Conservation (phyloP, 1,140 invertebrate species). For the Lepidurus packardi region DNA sequence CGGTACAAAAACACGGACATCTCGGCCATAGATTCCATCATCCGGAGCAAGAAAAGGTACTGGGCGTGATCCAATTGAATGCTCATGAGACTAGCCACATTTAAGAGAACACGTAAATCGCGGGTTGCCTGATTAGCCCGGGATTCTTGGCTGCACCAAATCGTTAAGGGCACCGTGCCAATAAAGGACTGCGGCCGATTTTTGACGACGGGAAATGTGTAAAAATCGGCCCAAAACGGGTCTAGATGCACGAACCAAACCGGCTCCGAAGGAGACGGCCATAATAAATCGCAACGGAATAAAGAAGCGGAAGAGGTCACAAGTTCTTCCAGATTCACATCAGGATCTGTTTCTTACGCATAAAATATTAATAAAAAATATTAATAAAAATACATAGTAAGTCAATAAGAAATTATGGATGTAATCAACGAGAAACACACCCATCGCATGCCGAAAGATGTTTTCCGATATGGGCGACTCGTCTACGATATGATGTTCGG, state of each 20-base stretch:
- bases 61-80: conserved; percentile 89
- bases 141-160: conserved; percentile 58
- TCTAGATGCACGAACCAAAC: conserved; percentile 83
- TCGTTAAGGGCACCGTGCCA: conserved; percentile 79
- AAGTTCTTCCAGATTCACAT: background rate
- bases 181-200: conserved; percentile 76
- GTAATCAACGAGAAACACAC: background rate
- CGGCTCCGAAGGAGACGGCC: conserved; percentile 58
- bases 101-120: conserved; percentile 57
- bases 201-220: conserved; percentile 57
- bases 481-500: conserved; percentile 24
- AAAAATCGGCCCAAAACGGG: conserved; percentile 88
- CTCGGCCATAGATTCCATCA: conserved; percentile 73
- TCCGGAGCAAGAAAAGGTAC: conserved; percentile 75
- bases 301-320: conserved; percentile 35
- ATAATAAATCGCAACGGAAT: conserved; percentile 62
- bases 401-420: background rate
- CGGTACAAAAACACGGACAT: conserved; percentile 70
- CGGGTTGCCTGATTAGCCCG: conserved; percentile 23
- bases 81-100: conserved; percentile 68
- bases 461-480: conserved; percentile 23
- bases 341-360: background rate
- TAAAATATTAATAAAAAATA: too few relatives aligned
- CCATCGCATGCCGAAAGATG: conserved; percentile 23
- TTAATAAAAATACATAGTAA: background rate